Base-by-base conservation (phyloP, 2,113 vertebrate genomes). In the Leptodactylus fuscus region DNA sequence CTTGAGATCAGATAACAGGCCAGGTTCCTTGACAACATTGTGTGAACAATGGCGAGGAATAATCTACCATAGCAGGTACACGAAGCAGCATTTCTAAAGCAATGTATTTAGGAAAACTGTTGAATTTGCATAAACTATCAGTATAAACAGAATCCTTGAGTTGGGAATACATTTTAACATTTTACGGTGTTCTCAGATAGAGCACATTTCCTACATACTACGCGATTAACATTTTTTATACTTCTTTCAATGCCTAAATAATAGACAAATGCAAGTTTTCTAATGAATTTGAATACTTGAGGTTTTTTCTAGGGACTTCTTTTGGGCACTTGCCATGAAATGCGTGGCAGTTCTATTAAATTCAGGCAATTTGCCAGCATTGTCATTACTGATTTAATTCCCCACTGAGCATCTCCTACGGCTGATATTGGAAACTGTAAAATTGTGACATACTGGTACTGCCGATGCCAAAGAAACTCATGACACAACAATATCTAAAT, bases 361-460 rank as follows among this genome's bases (percentile, higher is more conserved):
- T 1, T 29, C 24, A 12, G 48, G 32, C 34, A 53, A 16, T 4
- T 32, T 62, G 53, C 53, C 82, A 84, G 27, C 38, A 48, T 20
- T 85, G 44, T 67, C 82, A 78, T 85, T 76, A 48, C 73, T 51
- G 44, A 78, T 65, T 51, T 51, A 18, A 46, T 0, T 67, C 22
- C 65, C 62, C 11, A 34, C 55, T 60, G 49, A 4, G 1, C 5
- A 48, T 58, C 10, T 73, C 46, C 34, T 44, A 7, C 18, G 12
- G 60, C 73, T 51, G 12, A 0, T 9, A 71, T 5, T 27, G n/a
- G 10, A 5, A 62, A 0, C 46, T 2, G 27, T 51, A 48, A 70
- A 51, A 70, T 36, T 36, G 48, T 22, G 62, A 69, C 62, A 51
- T 53, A 36, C 29, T 34, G 44, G 49, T 32, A 8, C 60, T 69